These are phyloP conservation scores for Anhinga rufa DNA, from an alignment of 2,113 vertebrate species.

Conservation along the genomic window DNA sequence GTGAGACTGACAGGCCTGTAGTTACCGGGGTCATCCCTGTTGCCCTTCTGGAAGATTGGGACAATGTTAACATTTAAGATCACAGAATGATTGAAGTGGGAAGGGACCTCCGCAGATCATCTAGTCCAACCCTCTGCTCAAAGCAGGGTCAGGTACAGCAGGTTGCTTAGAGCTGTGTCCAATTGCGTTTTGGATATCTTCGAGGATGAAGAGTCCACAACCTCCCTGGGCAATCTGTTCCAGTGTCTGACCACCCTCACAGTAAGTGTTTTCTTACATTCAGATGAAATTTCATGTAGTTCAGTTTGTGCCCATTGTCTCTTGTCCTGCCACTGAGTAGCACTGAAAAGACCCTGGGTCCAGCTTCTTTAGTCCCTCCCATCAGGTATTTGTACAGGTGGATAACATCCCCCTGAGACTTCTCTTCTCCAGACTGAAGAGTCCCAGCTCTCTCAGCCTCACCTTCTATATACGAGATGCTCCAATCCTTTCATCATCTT, in stretches of 20 bases:
- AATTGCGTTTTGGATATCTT: background rate
- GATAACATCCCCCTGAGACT: background rate
- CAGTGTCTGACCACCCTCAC: background rate
- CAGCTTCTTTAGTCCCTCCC: background rate
- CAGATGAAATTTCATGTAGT: background rate
- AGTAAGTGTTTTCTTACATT: background rate
- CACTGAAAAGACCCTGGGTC: background rate
- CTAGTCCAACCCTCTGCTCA: background rate
- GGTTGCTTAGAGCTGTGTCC: background rate
- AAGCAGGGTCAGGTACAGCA: background rate
- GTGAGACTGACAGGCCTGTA: too few species aligned
- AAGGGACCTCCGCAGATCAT: background rate
- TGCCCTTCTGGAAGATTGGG: too few species aligned
- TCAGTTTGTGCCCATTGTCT: background rate
- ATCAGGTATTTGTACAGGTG: background rate
- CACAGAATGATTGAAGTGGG: background rate
- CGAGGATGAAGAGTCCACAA: background rate
- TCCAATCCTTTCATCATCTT: background rate
- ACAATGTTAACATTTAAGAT: background rate
- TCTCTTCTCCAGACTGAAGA: background rate
- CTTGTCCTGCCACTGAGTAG: background rate
- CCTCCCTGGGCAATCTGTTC: background rate
- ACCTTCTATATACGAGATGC: background rate
- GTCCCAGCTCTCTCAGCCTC: background rate
- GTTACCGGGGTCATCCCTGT: too few species aligned